Percentiles rank a stretch among this genome's conserved stretches.
phyloP scores from a whole-genome alignment of 1,140 invertebrate genomes.

The Drosophila dunni region DNA sequence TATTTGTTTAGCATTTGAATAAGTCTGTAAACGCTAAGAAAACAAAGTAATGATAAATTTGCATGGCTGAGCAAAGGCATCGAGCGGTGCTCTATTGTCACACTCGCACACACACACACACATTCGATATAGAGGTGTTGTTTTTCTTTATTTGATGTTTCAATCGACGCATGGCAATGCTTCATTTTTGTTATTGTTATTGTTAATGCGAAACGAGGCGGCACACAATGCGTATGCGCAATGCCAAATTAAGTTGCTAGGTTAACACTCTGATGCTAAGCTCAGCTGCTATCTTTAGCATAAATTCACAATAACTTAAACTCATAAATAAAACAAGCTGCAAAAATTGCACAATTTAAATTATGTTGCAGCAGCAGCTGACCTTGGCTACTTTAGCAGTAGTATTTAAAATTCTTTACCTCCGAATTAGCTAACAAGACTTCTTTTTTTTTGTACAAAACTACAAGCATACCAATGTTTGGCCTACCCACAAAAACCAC shows the following conservation, averaged over 20 bases:
- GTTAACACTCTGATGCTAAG: conserved; percentile 19
- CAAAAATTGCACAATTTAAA: conserved; percentile 52
- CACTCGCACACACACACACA: not conserved
- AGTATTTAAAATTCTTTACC: conserved; percentile 30
- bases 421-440: conserved; percentile 22
- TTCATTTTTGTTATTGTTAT: conserved; percentile 19
- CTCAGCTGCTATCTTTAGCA: conserved; percentile 35
- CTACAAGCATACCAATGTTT: conserved; percentile 17
- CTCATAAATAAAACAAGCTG: conserved; percentile 49
- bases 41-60: conserved; percentile 38
- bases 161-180: conserved; percentile 42
- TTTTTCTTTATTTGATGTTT: conserved; percentile 42
- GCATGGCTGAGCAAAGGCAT: conserved; percentile 45
- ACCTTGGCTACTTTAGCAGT: conserved; percentile 36
- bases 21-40: conserved; percentile 39
- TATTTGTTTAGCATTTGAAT: conserved; percentile 76
- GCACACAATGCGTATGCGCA: conserved; percentile 47
- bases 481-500: conserved; percentile 1
- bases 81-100: conserved; percentile 46
- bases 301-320: conserved; percentile 45
- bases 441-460: not conserved
- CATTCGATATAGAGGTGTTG: conserved; percentile 14
- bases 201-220: conserved; percentile 19
- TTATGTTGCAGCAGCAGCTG: conserved; percentile 27
- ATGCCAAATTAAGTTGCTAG: conserved; percentile 57